Evolutionary conservation across 37 sponge, comb jelly and placozoan genomes (phyloP), one percentile per base, ranked within the genome.

Genomic region (Aplysina aerophoba): DNA sequence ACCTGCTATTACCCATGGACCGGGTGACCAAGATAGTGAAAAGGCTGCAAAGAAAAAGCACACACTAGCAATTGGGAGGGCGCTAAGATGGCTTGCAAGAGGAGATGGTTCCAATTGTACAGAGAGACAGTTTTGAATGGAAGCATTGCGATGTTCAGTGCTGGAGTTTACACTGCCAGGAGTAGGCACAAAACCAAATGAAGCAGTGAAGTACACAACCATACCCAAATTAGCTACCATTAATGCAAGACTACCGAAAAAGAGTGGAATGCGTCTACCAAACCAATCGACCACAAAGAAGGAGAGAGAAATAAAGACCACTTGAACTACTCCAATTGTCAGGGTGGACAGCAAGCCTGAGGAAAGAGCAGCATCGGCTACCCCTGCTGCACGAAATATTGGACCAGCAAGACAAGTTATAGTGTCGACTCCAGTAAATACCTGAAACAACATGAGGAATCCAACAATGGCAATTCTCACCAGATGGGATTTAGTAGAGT

Each of bases 341-440:
- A 89, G 3, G 0, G 84, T 28, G 36, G 90, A 54, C 1, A 86
- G 44, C 50, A 87, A 31, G 21, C 68, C 74, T 19, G 82, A 60
- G 15, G 66, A 37, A 31, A 72, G 24, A 41, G 11, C 35, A 24
- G 0, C 55, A 3, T 50, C 11, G 20, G 38, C 34, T 0, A 83
- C 14, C 0, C 81, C 87, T 58, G 86, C 85, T 4, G 72, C 22
- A 0, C 62, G 12, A n/a, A 91, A 85, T 56, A 96, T 88, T 6
- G 65, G 59, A 17, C 85, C 75, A 24, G 92, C 72, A 81, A 73
- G 94, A 73, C 89, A 93, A 0, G 87, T 59, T 31, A 95, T 87
- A 0, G 90, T 90, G 77, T 93, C 91, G 55, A 96, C 87, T 33
- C 97, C 97, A 44, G 85, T 79, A 22, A 91, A 83, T 86, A 87